phyloP scores from a whole-genome alignment of 2,113 vertebrate genomes.

The Tauraco erythrolophus region DNA sequence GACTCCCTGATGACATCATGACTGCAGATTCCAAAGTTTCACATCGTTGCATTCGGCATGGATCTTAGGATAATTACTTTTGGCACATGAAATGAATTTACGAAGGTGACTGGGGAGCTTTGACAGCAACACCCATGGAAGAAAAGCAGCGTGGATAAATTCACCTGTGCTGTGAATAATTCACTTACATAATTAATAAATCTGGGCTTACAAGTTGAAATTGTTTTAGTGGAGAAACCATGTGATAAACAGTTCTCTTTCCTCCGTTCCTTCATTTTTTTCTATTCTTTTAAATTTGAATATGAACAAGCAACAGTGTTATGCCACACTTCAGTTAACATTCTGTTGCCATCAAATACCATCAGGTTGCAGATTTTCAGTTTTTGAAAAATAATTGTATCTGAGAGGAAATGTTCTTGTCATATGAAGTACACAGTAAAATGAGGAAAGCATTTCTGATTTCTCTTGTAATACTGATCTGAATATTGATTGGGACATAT shows the following conservation, averaged over 20 bases:
- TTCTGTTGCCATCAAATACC: slow-evolving; percentile 3
- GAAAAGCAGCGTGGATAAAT: neutral
- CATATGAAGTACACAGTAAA: neutral
- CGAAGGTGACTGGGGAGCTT: neutral
- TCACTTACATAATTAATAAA: neutral
- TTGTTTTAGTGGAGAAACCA: neutral
- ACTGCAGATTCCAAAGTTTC: neutral
- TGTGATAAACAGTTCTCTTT: neutral
- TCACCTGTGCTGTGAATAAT: neutral
- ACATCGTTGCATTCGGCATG: neutral
- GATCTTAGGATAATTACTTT: neutral
- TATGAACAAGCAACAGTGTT: neutral
- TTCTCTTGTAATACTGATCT: neutral
- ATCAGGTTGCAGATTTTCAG: neutral
- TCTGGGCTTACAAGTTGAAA: neutral
- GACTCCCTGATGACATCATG: slow-evolving; percentile 52
- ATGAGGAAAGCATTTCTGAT: slow-evolving; percentile 20
- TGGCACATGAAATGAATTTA: neutral
- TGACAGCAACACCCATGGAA: neutral
- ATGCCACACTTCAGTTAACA: neutral
- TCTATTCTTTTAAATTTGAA: neutral
- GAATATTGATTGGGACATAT: slow-evolving; percentile 12
- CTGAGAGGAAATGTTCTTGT: slow-evolving; percentile 19
- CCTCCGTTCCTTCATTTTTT: neutral
- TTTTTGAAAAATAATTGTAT: neutral